phyloP scores from a whole-genome alignment of 2,888 invertebrate species.

The Pollenia griseotomentosa region DNA sequence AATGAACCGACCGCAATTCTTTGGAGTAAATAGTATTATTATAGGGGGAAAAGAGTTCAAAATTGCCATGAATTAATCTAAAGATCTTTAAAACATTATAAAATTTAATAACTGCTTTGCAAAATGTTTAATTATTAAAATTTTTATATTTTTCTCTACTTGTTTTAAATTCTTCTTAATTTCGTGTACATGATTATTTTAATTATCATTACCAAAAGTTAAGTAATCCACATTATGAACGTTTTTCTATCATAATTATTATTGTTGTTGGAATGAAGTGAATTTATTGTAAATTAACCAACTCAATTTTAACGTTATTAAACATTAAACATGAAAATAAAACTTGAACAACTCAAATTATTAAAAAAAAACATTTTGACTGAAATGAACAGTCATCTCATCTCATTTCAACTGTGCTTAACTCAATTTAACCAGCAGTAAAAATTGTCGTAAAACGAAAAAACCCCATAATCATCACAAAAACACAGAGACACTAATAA shows the following conservation, averaged over 20 bases:
- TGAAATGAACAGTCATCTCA: slow-evolving; percentile 29
- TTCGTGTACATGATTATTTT: not conserved
- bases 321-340: slow-evolving; percentile 31
- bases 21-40: no score
- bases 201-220: slow-evolving; percentile 21
- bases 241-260: slow-evolving; percentile 20
- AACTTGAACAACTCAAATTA: slow-evolving; percentile 28
- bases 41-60: no score
- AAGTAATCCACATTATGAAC: not conserved
- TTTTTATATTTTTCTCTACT: not conserved
- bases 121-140: not conserved
- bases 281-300: slow-evolving; percentile 53
- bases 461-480: slow-evolving; percentile 46
- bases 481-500: slow-evolving; percentile 16
- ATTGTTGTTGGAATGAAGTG: slow-evolving; percentile 11
- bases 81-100: not conserved
- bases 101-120: not conserved
- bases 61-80: no score
- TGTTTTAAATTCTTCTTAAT: not conserved
- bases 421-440: slow-evolving; percentile 51
- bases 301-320: slow-evolving; percentile 53
- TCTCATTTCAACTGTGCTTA: slow-evolving; percentile 48
- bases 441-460: slow-evolving; percentile 14
- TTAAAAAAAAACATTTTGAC: not conserved
- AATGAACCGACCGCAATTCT: no score